Base-by-base conservation (phyloP, 2,113 vertebrate species). In the Pomatorhinus ruficollis region DNA sequence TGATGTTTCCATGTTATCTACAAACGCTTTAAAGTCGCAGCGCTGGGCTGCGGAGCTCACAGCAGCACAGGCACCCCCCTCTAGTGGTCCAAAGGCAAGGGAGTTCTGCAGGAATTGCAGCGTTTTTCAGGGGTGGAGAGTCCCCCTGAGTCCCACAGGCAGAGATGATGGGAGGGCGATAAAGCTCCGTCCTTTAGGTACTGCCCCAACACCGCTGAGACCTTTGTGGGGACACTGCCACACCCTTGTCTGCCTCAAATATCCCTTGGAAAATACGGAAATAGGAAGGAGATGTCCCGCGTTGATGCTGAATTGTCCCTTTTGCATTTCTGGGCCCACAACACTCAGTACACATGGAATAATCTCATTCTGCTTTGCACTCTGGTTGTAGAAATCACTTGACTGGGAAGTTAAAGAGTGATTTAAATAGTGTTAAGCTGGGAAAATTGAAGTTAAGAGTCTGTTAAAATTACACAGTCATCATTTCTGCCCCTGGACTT, bases 1-100 rank as follows among this genome's bases (percentile, higher is more conserved):
- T 90, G 97, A 95, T 97, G 95, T 94, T 93, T 63, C 57, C 80
- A 8, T 93, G 94, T 95, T 94, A 10, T 12, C 74, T n/a, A n/a
- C 91, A 77, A 93, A 80, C 15, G 8, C 91, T 96, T 63, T 37
- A 14, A 53, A 94, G 94, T 15, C 3, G 3, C 44, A 13, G 93
- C 12, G 1, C 87, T 3, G 40, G 31, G 85, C 75, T 74, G 50
- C 2, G 2, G 23, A 59, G 85, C 63, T 75, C 16, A 0, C 85
- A n/a, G 69, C 84, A 89, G 77, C 90, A 49, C 79, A 5, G 79
- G 87, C 93, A 56, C 63, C 47, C 30, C 94, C 97, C 97, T 91
- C 96, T 94, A 85, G 97, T 12, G 97, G 93, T 15, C 76, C 83
- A 50, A 76, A 69, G 47, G 27, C 69, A n/a, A 59, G 9, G 12